These are phyloP conservation scores for Anticlea derivata DNA, from an alignment of 2,888 invertebrate species.

Conservation along the genomic window DNA sequence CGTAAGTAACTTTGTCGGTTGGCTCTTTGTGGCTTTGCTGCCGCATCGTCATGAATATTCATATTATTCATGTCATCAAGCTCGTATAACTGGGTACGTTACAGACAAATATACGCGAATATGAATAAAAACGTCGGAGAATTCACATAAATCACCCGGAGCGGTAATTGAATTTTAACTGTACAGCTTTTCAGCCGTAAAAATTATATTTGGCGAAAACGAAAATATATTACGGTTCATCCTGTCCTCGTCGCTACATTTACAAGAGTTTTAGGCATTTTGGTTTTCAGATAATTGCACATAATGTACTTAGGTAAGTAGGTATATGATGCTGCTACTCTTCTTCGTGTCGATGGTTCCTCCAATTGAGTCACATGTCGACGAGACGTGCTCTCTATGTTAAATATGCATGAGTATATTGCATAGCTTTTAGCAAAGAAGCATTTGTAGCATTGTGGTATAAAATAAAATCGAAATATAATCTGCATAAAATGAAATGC, in stretches of 20 bases:
- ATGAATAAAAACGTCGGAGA: slow-evolving; percentile 42
- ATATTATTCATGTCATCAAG: slow-evolving; percentile 59
- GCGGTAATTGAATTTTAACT: slow-evolving; percentile 37
- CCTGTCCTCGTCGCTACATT: background rate
- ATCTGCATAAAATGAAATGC: too few relatives aligned
- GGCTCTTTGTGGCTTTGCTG: slow-evolving; percentile 37
- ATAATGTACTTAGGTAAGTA: too few relatives aligned
- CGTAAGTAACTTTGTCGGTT: slow-evolving; percentile 55
- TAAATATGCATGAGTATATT: too few relatives aligned
- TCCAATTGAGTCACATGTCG: too few relatives aligned
- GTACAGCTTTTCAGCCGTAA: slow-evolving; percentile 37
- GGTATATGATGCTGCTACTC: too few relatives aligned
- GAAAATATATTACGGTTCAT: slow-evolving; percentile 17
- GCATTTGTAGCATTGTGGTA: too few relatives aligned
- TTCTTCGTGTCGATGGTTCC: too few relatives aligned
- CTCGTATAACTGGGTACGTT: slow-evolving; percentile 30
- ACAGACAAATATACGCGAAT: slow-evolving; percentile 40
- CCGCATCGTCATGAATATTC: slow-evolving; percentile 56
- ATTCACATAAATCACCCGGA: slow-evolving; percentile 36
- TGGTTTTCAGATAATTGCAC: background rate
- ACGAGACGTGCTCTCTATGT: too few relatives aligned
- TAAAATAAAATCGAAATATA: too few relatives aligned
- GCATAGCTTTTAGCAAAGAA: too few relatives aligned
- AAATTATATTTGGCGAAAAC: slow-evolving; percentile 35
- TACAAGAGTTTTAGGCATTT: background rate